A percentile compares a stretch with the other conserved stretches of the same genome.
Evolutionary conservation across 2,797 vertebrate species (phyloP).

Genomic region (Rhinella marina): DNA sequence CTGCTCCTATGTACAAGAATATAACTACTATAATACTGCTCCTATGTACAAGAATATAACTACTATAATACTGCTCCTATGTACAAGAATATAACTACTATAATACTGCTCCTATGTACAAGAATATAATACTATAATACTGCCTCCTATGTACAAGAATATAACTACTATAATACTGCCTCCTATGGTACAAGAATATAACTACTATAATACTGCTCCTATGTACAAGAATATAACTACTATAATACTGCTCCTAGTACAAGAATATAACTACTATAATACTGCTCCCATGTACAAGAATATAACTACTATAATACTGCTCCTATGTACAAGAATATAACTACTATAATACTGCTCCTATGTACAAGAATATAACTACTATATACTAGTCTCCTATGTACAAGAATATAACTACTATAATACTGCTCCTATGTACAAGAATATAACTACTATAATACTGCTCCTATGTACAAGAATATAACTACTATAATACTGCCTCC

Average conservation of each 20-base stretch:
- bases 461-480: no score
- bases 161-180: conserved; percentile 15
- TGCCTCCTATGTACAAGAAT: conserved; percentile 1
- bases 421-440: background rate
- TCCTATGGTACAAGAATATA: background rate
- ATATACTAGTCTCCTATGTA: background rate
- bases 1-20: background rate
- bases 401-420: conserved; percentile 3
- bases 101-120: conserved; percentile 1
- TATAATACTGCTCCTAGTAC: background rate
- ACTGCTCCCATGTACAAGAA: background rate
- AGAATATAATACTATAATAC: conserved; percentile 13
- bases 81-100: conserved; percentile 7
- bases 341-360: conserved; percentile 1
- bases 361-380: background rate
- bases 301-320: background rate
- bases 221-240: conserved; percentile 9
- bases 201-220: conserved; percentile 4
- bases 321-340: background rate
- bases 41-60: conserved; percentile 9
- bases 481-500: no score
- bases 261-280: background rate
- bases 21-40: conserved; percentile 6
- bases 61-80: background rate
- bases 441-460: no score